Evolutionary conservation across 2,113 vertebrate genomes (phyloP), one percentile per base, ranked within the genome.

Genomic region (Salvelinus sp.): DNA sequence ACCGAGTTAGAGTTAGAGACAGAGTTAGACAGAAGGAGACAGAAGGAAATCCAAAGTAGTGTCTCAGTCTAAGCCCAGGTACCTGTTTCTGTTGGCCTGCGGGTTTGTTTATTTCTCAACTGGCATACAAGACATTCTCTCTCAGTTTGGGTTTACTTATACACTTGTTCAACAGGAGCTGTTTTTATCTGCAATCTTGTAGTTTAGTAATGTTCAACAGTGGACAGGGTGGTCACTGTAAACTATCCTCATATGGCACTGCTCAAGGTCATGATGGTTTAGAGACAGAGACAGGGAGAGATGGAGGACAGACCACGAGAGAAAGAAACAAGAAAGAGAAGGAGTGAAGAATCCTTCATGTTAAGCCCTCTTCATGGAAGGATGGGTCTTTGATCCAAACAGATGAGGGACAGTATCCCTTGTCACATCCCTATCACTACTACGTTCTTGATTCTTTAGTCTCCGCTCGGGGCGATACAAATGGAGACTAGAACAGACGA

Each of bases 261-360:
- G n/a, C n/a, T 54, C 6, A 22, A 22, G 58, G 58, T 23, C 58
- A 22, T 10, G n/a, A 23, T 62, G 58, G n/a, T 85, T 12, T 50
- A 30, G 54, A 44, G 5, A 6, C 30, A 33, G 30, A 78, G 82
- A 86, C 84, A 81, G 81, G 76, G 50, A 73, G 48, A 63, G 67
- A 70, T 69, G 72, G 83, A 86, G 57, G 27, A 65, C 7, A 65
- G 63, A 65, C n/a, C 28, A 25, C 3, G 10, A 70, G 27, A 70
- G 38, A 44, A 38, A 33, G 2, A 23, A 79, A 62, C 68, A 2
- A 71, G 77, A 18, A 1, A 22, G 23, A 47, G 62, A 60, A 79
- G 79, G 70, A 70, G 71, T 67, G 76, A 75, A n/a, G n/a, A 83
- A 82, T 84, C 85, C 81, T 86, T 88, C 77, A 75, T 81, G 86